phyloP scores from a whole-genome alignment of 2,888 invertebrate genomes.

The Brenthis daphne region DNA sequence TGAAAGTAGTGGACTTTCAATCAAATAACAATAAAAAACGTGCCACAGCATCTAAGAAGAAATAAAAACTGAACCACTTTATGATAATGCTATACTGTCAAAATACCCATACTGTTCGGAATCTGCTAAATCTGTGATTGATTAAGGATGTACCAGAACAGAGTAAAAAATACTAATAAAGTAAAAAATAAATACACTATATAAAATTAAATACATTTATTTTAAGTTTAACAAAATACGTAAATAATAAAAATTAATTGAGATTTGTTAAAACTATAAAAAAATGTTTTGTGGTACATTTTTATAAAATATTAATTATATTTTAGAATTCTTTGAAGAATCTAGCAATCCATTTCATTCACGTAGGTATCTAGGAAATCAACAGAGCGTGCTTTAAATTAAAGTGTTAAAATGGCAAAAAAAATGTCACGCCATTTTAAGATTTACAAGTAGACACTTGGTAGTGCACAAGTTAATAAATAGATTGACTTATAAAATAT shows the following conservation, averaged over 20 bases:
- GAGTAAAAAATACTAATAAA: not conserved
- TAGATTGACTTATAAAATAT: not conserved
- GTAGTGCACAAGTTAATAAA: not conserved
- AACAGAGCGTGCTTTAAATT: conserved; percentile 12
- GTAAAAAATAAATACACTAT: too few relatives aligned
- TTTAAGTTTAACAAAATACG: too few relatives aligned
- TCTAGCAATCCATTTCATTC: not conserved
- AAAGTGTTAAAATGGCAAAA: conserved; percentile 13
- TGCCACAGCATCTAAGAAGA: conserved; percentile 28
- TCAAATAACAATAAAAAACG: conserved; percentile 31
- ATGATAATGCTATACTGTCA: conserved; percentile 28
- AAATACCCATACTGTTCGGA: conserved; percentile 22
- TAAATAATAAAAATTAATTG: too few relatives aligned
- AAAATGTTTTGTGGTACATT: too few relatives aligned
- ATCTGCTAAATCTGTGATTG: conserved; percentile 10
- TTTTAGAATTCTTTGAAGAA: not conserved
- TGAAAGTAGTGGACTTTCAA: not conserved
- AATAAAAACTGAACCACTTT: conserved; percentile 40
- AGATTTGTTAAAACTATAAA: too few relatives aligned
- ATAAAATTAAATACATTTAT: too few relatives aligned
- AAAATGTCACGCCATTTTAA: conserved; percentile 21
- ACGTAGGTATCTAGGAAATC: conserved; percentile 6
- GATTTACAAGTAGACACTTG: not conserved
- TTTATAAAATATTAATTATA: too few relatives aligned
- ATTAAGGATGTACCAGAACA: conserved; percentile 2